Conservation (phyloP, 2,113 vertebrate species). For the Megaceryle torquata region DNA sequence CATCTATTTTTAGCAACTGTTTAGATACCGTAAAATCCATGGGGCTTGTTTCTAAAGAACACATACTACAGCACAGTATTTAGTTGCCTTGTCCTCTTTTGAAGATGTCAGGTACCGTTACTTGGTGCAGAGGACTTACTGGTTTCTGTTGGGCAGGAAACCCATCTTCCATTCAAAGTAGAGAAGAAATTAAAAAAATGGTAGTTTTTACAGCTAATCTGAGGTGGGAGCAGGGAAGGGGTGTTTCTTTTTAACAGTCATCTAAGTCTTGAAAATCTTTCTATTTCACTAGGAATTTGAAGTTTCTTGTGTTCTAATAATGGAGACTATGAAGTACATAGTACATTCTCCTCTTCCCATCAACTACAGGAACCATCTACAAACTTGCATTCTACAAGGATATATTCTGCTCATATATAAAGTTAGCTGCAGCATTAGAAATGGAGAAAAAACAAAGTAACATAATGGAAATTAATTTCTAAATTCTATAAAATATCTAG, state of each 20-base stretch:
- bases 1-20: not conserved
- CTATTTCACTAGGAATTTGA: not conserved
- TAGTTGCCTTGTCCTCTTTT: not conserved
- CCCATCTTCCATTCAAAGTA: not conserved
- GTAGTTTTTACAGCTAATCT: not conserved
- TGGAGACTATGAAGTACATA: fast-evolving
- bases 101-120: not conserved
- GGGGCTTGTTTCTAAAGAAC: not conserved
- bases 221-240: too few species aligned
- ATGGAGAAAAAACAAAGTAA: not conserved
- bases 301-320: not conserved
- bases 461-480: not conserved
- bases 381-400: not conserved
- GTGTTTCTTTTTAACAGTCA: not conserved
- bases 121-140: not conserved
- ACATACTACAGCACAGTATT: not conserved
- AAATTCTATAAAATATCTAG: not conserved
- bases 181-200: not conserved
- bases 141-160: not conserved
- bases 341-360: not conserved
- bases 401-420: not conserved
- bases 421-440: not conserved
- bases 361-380: not conserved
- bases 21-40: not conserved
- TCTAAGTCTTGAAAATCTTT: not conserved